phyloP scores from a whole-genome alignment of 2,888 invertebrate genomes.

The Neoitamus cyanurus region DNA sequence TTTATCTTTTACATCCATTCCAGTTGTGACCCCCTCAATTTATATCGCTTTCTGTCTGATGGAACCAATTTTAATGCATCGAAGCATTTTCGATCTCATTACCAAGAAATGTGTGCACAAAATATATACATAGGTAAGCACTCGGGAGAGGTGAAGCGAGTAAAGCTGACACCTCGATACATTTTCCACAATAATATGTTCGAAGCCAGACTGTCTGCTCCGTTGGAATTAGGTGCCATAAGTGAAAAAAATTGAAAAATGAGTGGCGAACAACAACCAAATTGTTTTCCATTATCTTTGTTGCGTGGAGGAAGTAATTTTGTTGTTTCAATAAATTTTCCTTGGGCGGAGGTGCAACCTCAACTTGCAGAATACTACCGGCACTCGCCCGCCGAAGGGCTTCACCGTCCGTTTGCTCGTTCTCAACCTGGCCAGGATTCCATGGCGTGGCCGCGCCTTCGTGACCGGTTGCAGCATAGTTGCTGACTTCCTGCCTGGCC shows the following conservation, averaged over 20 bases:
- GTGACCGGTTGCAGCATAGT: conserved; percentile 22
- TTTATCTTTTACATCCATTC: no score
- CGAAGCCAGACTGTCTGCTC: no score
- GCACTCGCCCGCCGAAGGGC: neutral
- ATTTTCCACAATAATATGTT: neutral
- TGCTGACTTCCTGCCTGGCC: conserved; percentile 12
- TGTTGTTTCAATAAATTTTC: conserved; percentile 39
- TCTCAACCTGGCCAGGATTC: neutral
- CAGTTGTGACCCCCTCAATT: no score
- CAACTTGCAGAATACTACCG: neutral
- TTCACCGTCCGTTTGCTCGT: neutral
- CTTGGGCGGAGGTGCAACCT: conserved; percentile 2
- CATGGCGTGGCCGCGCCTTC: neutral
- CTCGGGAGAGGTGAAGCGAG: neutral
- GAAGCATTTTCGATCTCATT: neutral
- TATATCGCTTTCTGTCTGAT: neutral
- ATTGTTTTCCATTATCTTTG: conserved; percentile 37
- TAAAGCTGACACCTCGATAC: neutral
- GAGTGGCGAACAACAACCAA: conserved; percentile 10
- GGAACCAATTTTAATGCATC: neutral
- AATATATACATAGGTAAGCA: neutral
- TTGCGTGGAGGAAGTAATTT: conserved; percentile 37
- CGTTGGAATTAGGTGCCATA: neutral
- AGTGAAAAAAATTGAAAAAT: conserved; percentile 27
- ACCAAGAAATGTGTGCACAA: neutral